Evolutionary conservation across 2,113 vertebrate species (phyloP).

Genomic region (Triplophysa rosa): DNA sequence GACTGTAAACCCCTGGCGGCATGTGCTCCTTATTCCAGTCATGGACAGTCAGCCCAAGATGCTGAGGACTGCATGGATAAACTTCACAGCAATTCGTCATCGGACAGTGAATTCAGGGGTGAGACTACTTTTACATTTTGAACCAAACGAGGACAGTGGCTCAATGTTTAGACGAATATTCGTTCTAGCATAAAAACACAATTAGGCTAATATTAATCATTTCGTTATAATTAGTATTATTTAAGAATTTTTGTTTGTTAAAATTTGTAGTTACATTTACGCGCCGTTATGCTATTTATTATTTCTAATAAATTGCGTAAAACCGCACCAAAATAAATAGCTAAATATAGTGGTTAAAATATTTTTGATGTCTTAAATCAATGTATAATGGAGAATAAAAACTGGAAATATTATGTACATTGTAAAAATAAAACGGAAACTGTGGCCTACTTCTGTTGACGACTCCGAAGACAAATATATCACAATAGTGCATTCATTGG

Average conservation of each 20-base stretch:
- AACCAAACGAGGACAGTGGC: background rate
- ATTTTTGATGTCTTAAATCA: background rate
- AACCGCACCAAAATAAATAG: background rate
- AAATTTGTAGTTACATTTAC: background rate
- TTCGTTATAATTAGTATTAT: too few species aligned
- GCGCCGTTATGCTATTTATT: background rate
- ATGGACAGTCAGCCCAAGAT: constrained; percentile 72
- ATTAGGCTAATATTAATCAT: too few species aligned
- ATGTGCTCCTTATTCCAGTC: constrained; percentile 83
- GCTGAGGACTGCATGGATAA: constrained; percentile 81
- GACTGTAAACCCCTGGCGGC: constrained; percentile 85
- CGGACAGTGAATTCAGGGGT: constrained; percentile 87
- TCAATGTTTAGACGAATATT: background rate
- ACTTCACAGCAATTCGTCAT: constrained; percentile 77
- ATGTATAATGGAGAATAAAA: background rate
- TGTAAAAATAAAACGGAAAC: too few species aligned
- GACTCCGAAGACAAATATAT: too few species aligned
- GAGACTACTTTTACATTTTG: constrained; percentile 50
- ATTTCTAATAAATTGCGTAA: background rate
- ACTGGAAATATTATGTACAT: too few species aligned
- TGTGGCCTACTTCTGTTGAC: too few species aligned
- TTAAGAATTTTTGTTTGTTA: too few species aligned
- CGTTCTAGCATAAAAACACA: too few species aligned
- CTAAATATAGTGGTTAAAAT: background rate
- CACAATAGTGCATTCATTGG: too few species aligned